Evolutionary conservation across 2,797 vertebrate species (phyloP).

Genomic region (Psittacula derbiana): DNA sequence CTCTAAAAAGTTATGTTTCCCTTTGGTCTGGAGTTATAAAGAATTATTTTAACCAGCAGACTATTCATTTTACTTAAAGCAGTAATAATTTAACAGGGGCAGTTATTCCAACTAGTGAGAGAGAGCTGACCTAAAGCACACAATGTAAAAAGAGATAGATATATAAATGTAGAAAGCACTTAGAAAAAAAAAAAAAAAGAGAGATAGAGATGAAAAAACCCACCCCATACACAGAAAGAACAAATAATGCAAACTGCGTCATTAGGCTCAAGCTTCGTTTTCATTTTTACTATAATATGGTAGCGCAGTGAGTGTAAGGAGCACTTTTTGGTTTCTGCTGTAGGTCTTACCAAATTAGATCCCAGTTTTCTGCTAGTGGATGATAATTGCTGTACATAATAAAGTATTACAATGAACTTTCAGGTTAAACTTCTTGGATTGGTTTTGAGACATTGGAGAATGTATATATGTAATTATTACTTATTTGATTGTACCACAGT

Average conservation of each 20-base stretch:
- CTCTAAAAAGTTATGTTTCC: background rate
- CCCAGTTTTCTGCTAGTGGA: background rate
- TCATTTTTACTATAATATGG: background rate
- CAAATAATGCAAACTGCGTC: background rate
- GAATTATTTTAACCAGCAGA: background rate
- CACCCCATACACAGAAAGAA: background rate
- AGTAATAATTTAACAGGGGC: constrained; percentile 2
- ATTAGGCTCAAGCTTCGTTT: background rate
- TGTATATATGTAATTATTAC: background rate
- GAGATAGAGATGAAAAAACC: background rate
- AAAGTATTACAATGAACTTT: background rate
- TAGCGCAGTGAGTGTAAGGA: background rate
- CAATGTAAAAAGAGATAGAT: background rate
- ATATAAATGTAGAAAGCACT: background rate
- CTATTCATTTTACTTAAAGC: constrained; percentile 3
- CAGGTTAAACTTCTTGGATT: background rate
- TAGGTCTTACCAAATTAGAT: background rate
- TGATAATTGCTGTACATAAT: background rate
- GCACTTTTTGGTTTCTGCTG: background rate
- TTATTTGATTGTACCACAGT: background rate
- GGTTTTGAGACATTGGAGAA: background rate
- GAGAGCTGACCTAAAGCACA: background rate
- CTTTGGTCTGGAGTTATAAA: background rate
- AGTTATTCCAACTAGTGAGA: background rate
- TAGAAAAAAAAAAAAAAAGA: background rate